phyloP scores from a whole-genome alignment of 2,888 invertebrate genomes.

The Epinotia brunnichana region DNA sequence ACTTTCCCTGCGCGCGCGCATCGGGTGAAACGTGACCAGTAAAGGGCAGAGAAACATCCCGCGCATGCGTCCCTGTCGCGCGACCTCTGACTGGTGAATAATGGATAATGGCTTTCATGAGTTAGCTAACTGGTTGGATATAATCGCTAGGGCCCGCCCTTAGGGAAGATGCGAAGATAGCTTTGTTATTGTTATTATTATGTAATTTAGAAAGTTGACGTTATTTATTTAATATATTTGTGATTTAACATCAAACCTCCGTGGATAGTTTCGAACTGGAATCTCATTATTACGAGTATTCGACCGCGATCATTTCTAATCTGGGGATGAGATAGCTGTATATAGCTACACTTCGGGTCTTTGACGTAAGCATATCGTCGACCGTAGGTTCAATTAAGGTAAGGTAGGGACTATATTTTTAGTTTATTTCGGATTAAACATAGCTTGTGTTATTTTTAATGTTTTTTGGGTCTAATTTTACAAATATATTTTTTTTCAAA shows the following conservation, averaged over 20 bases:
- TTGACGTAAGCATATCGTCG: too few relatives aligned
- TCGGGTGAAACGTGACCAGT: conserved; percentile 61
- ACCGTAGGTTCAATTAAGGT: too few relatives aligned
- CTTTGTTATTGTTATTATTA: conserved; percentile 13
- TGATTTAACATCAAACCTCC: not conserved
- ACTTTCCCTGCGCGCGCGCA: conserved; percentile 59
- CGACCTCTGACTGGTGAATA: conserved; percentile 59
- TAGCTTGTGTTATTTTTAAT: too few relatives aligned
- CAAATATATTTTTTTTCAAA: too few relatives aligned
- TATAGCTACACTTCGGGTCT: too few relatives aligned
- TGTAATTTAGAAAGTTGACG: conserved; percentile 12
- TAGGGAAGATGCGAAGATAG: conserved; percentile 31
- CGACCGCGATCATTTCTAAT: too few relatives aligned
- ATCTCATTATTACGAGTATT: not conserved
- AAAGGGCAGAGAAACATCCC: conserved; percentile 72
- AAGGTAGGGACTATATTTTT: too few relatives aligned
- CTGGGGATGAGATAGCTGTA: too few relatives aligned
- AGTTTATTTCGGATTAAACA: too few relatives aligned
- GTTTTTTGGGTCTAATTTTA: too few relatives aligned
- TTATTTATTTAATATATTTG: not conserved
- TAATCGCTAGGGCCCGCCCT: conserved; percentile 20
- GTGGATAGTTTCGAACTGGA: not conserved
- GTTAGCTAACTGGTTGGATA: conserved; percentile 35
- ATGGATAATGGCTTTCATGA: conserved; percentile 35
- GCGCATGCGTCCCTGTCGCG: conserved; percentile 62